Base-by-base conservation (phyloP, 1,140 invertebrate species). In the Tetramorium alpestre region DNA sequence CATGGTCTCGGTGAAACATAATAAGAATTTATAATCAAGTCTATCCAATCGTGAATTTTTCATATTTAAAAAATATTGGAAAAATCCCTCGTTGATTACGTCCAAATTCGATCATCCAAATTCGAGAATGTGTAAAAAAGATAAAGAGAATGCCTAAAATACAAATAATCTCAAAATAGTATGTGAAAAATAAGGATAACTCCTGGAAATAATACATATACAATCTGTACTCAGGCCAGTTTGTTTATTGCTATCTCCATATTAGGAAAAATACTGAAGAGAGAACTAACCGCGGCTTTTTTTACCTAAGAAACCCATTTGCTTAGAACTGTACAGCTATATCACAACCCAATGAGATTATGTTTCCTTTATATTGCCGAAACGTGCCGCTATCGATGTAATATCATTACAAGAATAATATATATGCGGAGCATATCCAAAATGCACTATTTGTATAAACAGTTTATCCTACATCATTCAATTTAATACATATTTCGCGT, bases 281-380 rank as follows among this genome's bases (percentile, higher is more conserved):
- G 51, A 44, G 54, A 72, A 65, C 22, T 47, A 70, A 51, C 11
- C 0, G 8, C 8, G 13, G 33, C n/a, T 6, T 75, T 64, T n/a
- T 64, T 77, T 44, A 28, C 2, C 49, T 67, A 78, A n/a, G 41
- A 44, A 67, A 89, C 28, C 38, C 33, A 38, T 54, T 69, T 73
- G 62, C 22, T 33, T 33, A 33, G 2, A 84, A 64, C 7, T 44
- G n/a, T 77, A 67, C 70, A 82, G 11, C 16, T 41, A 38, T 25
- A 67, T 88, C 86, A 88, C 89, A 90, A 86, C 89, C 82, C 49
- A 28, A 84, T 47, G 62, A 65, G 58, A 90, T 72, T 87, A 78
- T 86, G 44, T 86, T 58, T 18, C 22, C 38, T 86, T 75, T 11
- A 25, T 65, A 60, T 4, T 56, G 3, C 13, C 8, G 11, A 56